Evolutionary conservation across 1,140 invertebrate genomes (phyloP).

Genomic region (Nasonia vitripennis): DNA sequence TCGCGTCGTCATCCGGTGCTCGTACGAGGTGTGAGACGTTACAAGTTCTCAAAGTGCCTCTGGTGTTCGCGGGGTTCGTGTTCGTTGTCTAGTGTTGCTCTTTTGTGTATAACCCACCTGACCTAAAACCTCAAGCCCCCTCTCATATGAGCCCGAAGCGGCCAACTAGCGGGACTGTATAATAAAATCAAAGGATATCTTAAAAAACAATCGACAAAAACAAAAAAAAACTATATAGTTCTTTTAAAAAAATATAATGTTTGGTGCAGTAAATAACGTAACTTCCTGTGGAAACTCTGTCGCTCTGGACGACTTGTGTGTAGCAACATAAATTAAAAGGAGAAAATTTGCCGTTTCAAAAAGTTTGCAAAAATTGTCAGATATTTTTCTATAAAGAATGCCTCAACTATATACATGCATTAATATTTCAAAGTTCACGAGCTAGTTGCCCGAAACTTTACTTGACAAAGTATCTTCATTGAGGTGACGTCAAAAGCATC

Average conservation of each 20-base stretch:
- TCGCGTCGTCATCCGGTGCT: conserved; percentile 24
- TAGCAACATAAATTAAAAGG: neutral
- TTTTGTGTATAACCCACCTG: conserved; percentile 74
- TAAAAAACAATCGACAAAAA: conserved; percentile 28
- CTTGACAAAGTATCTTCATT: conserved; percentile 40
- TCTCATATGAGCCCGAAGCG: conserved; percentile 55
- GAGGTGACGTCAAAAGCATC: conserved; percentile 45
- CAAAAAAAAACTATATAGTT: conserved; percentile 24
- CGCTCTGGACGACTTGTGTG: conserved; percentile 1
- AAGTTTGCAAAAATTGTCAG: conserved; percentile 21
- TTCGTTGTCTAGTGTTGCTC: conserved; percentile 76
- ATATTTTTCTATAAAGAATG: neutral
- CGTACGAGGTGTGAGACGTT: conserved; percentile 38
- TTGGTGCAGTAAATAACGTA: conserved; percentile 38
- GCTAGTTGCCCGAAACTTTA: conserved; percentile 43
- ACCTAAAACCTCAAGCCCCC: conserved; percentile 67
- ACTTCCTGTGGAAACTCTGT: conserved; percentile 39
- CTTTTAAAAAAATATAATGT: conserved; percentile 34
- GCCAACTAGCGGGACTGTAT: conserved; percentile 48
- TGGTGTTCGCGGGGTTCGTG: conserved; percentile 74
- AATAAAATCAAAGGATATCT: conserved; percentile 38
- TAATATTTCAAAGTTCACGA: conserved; percentile 33
- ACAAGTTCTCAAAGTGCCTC: conserved; percentile 58
- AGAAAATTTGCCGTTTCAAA: conserved; percentile 5
- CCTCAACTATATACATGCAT: neutral